Percentiles rank a stretch among this genome's conserved stretches.
Evolutionary conservation across 2,888 invertebrate genomes (phyloP).

Genomic region (Callyntrura guangdongensis): DNA sequence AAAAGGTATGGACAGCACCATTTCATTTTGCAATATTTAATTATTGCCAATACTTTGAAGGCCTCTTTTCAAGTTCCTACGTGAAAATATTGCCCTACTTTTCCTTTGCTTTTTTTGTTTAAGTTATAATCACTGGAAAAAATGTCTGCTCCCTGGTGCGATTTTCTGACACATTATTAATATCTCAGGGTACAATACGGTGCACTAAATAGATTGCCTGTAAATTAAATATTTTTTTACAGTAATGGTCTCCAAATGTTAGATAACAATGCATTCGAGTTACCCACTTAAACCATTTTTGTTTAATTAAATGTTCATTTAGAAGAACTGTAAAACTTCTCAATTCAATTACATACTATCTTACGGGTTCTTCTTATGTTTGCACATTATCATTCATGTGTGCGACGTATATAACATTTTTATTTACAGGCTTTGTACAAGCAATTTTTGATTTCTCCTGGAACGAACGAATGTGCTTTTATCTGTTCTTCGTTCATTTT

Average conservation of each 20-base stretch:
- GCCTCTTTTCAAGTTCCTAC: background rate
- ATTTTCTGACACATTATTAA: background rate
- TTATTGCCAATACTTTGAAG: conserved; percentile 20
- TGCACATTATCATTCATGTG: too few species aligned
- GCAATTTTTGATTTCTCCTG: too few species aligned
- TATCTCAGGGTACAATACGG: background rate
- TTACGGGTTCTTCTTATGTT: too few species aligned
- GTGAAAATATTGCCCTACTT: background rate
- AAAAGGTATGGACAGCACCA: background rate
- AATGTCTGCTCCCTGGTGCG: background rate
- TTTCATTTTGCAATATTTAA: background rate
- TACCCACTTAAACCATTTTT: background rate
- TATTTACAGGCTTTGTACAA: background rate
- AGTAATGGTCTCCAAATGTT: background rate
- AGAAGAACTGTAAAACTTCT: too few species aligned
- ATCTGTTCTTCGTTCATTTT: background rate
- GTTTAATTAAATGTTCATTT: background rate
- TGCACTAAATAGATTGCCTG: background rate
- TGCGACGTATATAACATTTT: background rate
- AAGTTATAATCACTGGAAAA: conserved; percentile 7
- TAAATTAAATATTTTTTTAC: background rate
- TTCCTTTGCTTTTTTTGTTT: background rate
- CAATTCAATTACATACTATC: too few species aligned
- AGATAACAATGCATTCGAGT: background rate
- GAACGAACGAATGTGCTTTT: too few species aligned